Evolutionary conservation across 1,140 invertebrate species (phyloP), one percentile per base, ranked within the genome.

Genomic region (Eciton burchellii): DNA sequence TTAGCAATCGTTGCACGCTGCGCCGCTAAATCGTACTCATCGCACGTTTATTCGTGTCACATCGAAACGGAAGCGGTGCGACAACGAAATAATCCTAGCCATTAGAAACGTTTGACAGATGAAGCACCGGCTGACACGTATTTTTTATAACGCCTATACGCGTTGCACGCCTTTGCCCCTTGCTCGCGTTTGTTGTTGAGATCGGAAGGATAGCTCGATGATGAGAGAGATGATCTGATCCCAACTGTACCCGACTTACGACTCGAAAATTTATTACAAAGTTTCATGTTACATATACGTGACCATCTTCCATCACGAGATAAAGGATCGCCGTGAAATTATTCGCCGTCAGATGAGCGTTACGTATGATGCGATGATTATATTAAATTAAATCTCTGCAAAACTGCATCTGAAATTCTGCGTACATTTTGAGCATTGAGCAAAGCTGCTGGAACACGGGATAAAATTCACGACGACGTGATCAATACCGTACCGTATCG

Each of bases 1-100:
- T 79, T 56, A 79, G 21, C 24, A 41, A 35, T 0, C 24, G 19
- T 16, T 29, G 21, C 52, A 70, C 43, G 26, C 21, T n/a, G 49
- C 63, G 35, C 49, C 6, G 49, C 35, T 70, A 70, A 57, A 79
- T 79, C 62, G 62, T 54, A 68, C 62, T 77, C 74, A 77, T 77
- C 74, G 74, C 74, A 79, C 74, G 74, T 79, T 79, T 63, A 79
- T 79, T 70, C 65, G 63, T 79, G 24, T 76, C 49, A 70, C 56
- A 79, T 70, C 29, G 74, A 79, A 63, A 70, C 74, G 74, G 74
- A 79, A 79, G 74, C 63, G 41, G 63, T 62, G 6, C 35, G 74
- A 43, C 49, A 79, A 79, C 74, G 74, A 79, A 79, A 79, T 79
- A 68, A 79, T 79, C 41, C 70, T 79, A 68, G 74, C 49, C 24